Evolutionary conservation across 2,888 invertebrate species (phyloP), one percentile per base, ranked within the genome.

Genomic region (Pachycephus smyrnensis): DNA sequence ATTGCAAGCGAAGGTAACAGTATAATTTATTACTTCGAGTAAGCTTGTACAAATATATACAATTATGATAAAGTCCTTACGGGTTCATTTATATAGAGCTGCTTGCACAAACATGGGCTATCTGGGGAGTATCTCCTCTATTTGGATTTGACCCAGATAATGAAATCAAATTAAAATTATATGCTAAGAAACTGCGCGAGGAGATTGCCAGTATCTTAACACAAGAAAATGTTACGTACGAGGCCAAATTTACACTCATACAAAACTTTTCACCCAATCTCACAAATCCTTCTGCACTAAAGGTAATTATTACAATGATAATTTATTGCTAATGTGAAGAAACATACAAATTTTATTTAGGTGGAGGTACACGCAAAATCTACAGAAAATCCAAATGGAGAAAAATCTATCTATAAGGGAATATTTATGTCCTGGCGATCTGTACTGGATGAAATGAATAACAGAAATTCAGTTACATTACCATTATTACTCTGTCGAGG

Each of bases 401-500:
- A 84, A 74, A 88, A 80, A 35, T 80, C 77, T 31, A 86, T 89
- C 73, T 92, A 92, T 75, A 85, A 79, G 55, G 91, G 91, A 11
- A 84, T 89, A 76, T 81, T 91, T 68, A 76, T 91, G 15, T 90
- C 90, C 4, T 89, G 91, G 91, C 83, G 85, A 33, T 82, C 84
- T 11, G 77, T 69, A 3, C 71, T 77, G 1, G 77, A 69, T 0
- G 80, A 84, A 33, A 33, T 76, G 15, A 76, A 78, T 30, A 55
- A 73, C 30, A 80, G 80, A 6, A 83, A 87, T 75, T 80, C 83
- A 9, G 40, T 85, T 12, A 84, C 83, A 79, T 81, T 92, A 36
- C 91, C 92, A 32, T 80, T 92, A 71, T 76, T 91, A 11, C 78
- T 92, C 4, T 91, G 90, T 77, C 84, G 88, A 77, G 91, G 92